Base-by-base conservation (phyloP, 2,113 vertebrate genomes). In the Semnopithecus entellus region DNA sequence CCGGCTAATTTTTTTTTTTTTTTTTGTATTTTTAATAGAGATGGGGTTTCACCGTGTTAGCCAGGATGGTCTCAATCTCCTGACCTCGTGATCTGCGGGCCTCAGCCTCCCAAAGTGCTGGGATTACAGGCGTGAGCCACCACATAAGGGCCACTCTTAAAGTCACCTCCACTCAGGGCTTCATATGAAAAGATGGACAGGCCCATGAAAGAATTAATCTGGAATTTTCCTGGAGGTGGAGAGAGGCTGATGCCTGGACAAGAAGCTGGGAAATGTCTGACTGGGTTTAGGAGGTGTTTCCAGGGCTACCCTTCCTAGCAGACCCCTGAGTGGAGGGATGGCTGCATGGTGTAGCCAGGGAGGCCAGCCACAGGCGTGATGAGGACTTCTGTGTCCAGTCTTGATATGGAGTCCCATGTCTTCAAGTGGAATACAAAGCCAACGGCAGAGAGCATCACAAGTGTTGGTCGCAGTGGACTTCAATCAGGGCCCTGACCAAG, bases 171-270 rank as follows among this genome's bases (percentile, higher is more conserved):
- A 72, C 14, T 81, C 27, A 73, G 59, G 50, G 25, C 40, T 95
- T 75, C 5, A 0, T 52, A 48, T 75, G 48, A 81, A 78, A 78
- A 25, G 78, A 61, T 25, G 80, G 61, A 73, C 2, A 48, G 23
- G 22, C 9, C 88, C 66, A 61, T 30, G 12, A 23, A 90, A 90
- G 5, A 90, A 92, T 40, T 85, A 85, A 38, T 57, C 73, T 68
- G 27, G 20, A 57, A 38, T 85, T 75, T 48, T 48, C 23, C 72
- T n/a, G 32, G 45, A 50, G 4, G 61, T 32, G 0, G 0, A 23
- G 35, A 27, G 55, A 40, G 6, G 38, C 13, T 94, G 23, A 35
- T 35, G 11, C 22, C 8, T 40, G 12, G 76, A 83, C 8, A 73
- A 16, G 55, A 52, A 55, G 25, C 30, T 50, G n/a, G 50, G n/a